Percentiles rank a stretch among this genome's conserved stretches.
Evolutionary conservation across 2,888 invertebrate species (phyloP).

Genomic region (Cephus pygmeus): DNA sequence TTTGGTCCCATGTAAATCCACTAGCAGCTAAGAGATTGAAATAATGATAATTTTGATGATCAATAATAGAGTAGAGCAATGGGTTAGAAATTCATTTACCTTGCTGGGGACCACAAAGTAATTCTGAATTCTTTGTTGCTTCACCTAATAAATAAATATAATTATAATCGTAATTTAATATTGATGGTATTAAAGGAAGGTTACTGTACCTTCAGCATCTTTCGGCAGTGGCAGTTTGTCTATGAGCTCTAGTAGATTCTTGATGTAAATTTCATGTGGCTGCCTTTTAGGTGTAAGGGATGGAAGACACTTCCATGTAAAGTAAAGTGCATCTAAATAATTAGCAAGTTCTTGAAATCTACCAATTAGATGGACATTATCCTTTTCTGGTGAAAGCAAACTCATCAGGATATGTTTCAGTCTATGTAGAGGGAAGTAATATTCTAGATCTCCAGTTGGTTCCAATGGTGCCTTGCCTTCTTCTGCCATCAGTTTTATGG

Average conservation of each 20-base stretch:
- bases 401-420: constrained; percentile 76
- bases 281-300: constrained; percentile 71
- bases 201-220: constrained; percentile 63
- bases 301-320: constrained; percentile 75
- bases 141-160: not conserved
- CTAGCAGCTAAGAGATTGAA: not conserved
- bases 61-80: not conserved
- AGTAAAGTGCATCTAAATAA: constrained; percentile 81
- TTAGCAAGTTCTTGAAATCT: constrained; percentile 81
- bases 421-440: constrained; percentile 75
- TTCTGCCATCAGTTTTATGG: constrained; percentile 78
- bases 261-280: constrained; percentile 70
- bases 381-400: constrained; percentile 73
- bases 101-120: constrained; percentile 53
- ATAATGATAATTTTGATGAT: not conserved
- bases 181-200: not conserved
- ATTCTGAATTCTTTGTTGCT: constrained; percentile 22
- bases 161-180: not conserved
- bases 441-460: constrained; percentile 63
- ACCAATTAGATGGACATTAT: constrained; percentile 72
- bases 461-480: constrained; percentile 79
- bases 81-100: constrained; percentile 31
- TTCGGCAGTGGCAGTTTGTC: constrained; percentile 70
- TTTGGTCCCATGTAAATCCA: constrained; percentile 72
- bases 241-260: constrained; percentile 74